phyloP scores from a whole-genome alignment of 2,113 vertebrate genomes.

The Theristicus caerulescens region DNA sequence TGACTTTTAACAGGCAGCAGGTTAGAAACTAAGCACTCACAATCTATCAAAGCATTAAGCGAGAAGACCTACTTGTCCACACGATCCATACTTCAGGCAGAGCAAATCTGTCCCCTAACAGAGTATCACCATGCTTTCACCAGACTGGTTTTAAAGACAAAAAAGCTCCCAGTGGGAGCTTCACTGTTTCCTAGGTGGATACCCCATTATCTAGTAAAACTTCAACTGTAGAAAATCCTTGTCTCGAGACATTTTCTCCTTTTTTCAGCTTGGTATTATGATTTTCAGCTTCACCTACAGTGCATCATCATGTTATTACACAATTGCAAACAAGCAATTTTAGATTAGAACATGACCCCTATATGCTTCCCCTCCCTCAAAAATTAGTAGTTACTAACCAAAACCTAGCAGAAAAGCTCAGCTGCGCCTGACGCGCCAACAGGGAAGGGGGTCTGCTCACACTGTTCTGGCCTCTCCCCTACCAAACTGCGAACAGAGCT shows the following conservation, averaged over 20 bases:
- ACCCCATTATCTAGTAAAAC: neutral
- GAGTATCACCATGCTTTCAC: neutral
- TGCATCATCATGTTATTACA: neutral
- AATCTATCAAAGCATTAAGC: neutral
- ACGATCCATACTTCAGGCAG: neutral
- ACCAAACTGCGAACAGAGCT: neutral
- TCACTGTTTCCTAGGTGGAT: neutral
- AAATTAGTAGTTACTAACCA: neutral
- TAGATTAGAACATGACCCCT: neutral
- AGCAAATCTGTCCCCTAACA: neutral
- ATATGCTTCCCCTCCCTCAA: neutral
- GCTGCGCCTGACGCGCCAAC: fast-evolving
- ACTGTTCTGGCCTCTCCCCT: neutral
- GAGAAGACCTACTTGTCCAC: neutral
- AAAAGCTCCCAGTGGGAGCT: neutral
- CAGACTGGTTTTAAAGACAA: neutral
- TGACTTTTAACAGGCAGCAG: neutral
- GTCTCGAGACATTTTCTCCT: neutral
- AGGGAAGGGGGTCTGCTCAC: neutral
- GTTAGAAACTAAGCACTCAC: neutral
- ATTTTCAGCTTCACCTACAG: neutral
- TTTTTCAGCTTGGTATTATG: fast-evolving
- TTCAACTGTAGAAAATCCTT: neutral
- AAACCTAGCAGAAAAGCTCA: neutral
- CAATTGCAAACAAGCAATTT: neutral